phyloP scores from a whole-genome alignment of 2,113 vertebrate species.

The Thomomys bottae region DNA sequence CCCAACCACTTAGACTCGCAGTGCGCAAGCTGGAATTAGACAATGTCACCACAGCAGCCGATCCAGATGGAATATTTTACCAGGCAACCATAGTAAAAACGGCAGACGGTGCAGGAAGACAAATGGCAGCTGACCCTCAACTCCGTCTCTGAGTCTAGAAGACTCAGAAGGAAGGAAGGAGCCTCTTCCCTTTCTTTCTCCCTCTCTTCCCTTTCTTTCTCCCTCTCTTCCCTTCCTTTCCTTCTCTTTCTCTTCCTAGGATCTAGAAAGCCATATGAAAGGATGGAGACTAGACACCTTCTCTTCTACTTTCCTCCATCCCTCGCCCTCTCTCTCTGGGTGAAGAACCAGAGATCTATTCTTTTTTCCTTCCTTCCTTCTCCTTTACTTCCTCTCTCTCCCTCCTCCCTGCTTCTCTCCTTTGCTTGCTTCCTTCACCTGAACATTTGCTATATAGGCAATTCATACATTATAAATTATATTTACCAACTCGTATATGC shows the following conservation, averaged over 20 bases:
- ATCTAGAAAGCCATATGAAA: no score
- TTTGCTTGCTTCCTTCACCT: neutral
- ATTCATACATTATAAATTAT: no score
- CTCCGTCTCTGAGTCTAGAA: neutral
- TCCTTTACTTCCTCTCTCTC: neutral
- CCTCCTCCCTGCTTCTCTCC: neutral
- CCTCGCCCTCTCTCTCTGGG: no score
- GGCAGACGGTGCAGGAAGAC: neutral
- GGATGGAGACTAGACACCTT: no score
- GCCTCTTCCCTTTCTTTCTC: neutral
- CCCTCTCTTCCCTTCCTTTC: no score
- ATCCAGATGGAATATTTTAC: slow-evolving; percentile 40
- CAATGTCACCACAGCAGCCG: neutral
- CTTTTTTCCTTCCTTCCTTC: neutral
- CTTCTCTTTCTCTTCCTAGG: no score
- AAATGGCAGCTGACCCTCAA: neutral
- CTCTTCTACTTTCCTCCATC: no score
- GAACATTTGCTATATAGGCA: no score
- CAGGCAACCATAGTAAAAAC: neutral
- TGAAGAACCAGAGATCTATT: no score
- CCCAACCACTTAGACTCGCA: neutral
- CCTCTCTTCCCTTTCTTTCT: no score
- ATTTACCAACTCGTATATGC: no score
- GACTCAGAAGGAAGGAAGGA: neutral
- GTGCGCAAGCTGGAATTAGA: slow-evolving; percentile 52